Percentiles rank a stretch among this genome's conserved stretches.
Conservation (phyloP, 2,113 vertebrate species). For the Chelonoidis abingdonii region DNA sequence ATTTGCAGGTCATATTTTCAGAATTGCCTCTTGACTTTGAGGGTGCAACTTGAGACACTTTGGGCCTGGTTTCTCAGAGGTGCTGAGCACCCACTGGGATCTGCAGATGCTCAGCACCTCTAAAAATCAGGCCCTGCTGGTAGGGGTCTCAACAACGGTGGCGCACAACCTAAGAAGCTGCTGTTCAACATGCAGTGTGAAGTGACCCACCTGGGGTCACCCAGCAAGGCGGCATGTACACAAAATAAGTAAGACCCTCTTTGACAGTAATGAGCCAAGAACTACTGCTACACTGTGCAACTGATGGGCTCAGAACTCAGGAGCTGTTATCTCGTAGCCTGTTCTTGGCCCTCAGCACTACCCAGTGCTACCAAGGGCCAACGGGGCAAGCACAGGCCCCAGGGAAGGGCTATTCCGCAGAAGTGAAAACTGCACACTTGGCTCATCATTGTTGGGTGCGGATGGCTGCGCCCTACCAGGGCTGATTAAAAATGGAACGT, state of each 20-base stretch:
- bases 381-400: neutral
- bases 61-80: neutral
- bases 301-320: too few relatives aligned
- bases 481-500: accelerated
- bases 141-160: neutral
- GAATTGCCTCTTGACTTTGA: neutral
- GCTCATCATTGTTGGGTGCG: neutral
- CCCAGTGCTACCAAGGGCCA: neutral
- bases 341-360: neutral
- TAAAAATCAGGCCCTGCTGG: neutral
- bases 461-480: neutral
- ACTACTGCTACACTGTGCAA: neutral
- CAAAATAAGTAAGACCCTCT: neutral
- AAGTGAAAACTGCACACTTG: neutral
- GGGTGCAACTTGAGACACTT: neutral
- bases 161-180: neutral
- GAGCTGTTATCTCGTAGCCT: neutral
- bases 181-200: neutral
- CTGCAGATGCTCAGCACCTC: neutral
- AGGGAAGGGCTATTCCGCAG: neutral
- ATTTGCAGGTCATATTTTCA: neutral
- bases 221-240: neutral
- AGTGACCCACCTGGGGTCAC: neutral
- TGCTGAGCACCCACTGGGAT: neutral
- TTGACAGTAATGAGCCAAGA: neutral